Conservation (phyloP, 2,797 vertebrate genomes). For the Miichthys miiuy region DNA sequence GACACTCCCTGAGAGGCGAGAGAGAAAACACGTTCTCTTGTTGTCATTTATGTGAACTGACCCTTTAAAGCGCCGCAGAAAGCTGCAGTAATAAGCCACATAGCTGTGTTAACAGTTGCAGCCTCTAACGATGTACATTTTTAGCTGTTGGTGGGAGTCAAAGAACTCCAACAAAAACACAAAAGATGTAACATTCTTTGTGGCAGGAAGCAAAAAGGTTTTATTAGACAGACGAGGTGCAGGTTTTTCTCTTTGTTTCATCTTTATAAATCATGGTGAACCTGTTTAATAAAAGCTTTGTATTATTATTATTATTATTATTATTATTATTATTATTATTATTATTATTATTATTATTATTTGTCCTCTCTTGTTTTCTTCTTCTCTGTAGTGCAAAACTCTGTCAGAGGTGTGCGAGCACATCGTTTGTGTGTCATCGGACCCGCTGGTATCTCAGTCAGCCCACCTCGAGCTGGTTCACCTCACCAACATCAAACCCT, state of each 20-base stretch:
- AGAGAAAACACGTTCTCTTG: not conserved
- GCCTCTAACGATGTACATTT: not conserved
- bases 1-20: not conserved
- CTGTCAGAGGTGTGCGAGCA: slow-evolving; percentile 95
- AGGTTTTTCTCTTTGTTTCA: not conserved
- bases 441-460: slow-evolving; percentile 85
- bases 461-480: slow-evolving; percentile 97
- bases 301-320: not conserved
- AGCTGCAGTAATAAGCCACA: not conserved
- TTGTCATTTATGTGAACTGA: not conserved
- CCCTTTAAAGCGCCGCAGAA: slow-evolving; percentile 6
- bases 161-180: not conserved
- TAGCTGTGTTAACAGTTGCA: not conserved
- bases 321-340: not conserved
- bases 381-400: slow-evolving; percentile 90
- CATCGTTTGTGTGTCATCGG: slow-evolving; percentile 92
- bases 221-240: not conserved
- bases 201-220: not conserved
- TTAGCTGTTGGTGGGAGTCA: not conserved
- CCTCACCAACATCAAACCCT: slow-evolving; percentile 95
- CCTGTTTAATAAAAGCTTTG: slow-evolving; percentile 3
- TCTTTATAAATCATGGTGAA: not conserved
- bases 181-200: not conserved
- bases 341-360: not conserved
- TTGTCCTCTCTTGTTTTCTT: not conserved